Percentiles rank a stretch among this genome's conserved stretches.
These are phyloP conservation scores for Melanerpes aurifrons DNA, from an alignment of 2,113 vertebrate genomes.

Conservation along the genomic window DNA sequence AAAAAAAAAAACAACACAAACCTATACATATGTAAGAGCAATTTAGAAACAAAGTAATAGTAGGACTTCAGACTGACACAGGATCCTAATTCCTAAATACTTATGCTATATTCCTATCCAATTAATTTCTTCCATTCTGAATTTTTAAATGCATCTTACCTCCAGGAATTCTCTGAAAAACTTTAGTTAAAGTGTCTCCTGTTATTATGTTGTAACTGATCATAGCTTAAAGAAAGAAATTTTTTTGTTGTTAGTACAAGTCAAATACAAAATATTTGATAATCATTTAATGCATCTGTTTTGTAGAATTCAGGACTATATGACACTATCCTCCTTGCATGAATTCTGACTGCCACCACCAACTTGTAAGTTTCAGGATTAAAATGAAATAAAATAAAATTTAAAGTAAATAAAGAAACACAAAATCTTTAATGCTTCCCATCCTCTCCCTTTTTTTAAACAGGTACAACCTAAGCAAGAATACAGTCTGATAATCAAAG, in stretches of 20 bases:
- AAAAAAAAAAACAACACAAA: not conserved
- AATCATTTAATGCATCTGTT: not conserved
- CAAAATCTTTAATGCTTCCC: rapidly evolving
- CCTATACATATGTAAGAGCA: not conserved
- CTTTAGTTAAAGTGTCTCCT: slow-evolving; percentile 93
- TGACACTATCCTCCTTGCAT: not conserved
- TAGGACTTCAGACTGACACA: not conserved
- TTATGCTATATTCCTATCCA: not conserved
- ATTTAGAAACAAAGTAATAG: not conserved
- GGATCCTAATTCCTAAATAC: not conserved
- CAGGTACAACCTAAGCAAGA: not conserved
- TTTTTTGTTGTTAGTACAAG: slow-evolving; percentile 1
- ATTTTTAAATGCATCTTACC: slow-evolving; percentile 75
- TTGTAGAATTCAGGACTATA: not conserved
- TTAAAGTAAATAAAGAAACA: not conserved
- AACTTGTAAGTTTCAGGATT: not conserved
- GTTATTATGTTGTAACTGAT: slow-evolving; percentile 97
- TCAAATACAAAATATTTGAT: not conserved
- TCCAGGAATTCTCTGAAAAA: slow-evolving; percentile 92
- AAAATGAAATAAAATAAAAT: not conserved
- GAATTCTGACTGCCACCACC: not conserved
- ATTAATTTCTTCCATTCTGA: not conserved
- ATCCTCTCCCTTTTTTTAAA: not conserved
- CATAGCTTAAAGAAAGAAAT: slow-evolving; percentile 85
- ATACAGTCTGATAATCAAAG: not conserved